A percentile compares a stretch with the other conserved stretches of the same genome.
phyloP scores from a whole-genome alignment of 2,888 invertebrate genomes.

The Caenorhabditis uteleia region DNA sequence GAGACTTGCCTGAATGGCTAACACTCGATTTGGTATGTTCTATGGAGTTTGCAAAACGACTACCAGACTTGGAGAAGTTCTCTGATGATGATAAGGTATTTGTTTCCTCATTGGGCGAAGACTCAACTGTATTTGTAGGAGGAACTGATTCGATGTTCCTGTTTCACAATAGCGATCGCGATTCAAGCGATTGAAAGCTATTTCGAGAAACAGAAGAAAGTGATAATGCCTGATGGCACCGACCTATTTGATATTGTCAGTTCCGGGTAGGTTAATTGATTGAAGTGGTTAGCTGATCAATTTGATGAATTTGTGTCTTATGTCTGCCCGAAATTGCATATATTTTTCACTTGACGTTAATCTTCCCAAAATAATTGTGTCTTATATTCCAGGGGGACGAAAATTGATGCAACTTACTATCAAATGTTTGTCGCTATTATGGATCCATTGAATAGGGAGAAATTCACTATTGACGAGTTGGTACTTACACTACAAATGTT shows the following conservation, averaged over 20 bases:
- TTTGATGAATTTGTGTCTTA: no score
- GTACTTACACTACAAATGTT: conserved; percentile 22
- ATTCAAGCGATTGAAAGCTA: conserved; percentile 36
- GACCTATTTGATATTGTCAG: conserved; percentile 13
- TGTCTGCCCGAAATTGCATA: no score
- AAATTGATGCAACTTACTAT: conserved; percentile 6
- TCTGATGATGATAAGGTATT: conserved; percentile 18
- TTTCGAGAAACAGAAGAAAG: conserved; percentile 11
- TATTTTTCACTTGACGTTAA: background rate
- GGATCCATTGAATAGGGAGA: conserved; percentile 28
- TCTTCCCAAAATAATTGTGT: background rate
- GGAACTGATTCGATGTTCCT: conserved; percentile 22
- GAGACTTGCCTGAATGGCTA: conserved; percentile 32
- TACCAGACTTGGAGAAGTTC: conserved; percentile 25
- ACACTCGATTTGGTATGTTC: conserved; percentile 27
- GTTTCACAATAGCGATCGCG: conserved; percentile 26
- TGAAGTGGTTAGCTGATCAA: no score
- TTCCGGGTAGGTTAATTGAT: conserved; percentile 13
- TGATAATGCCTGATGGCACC: conserved; percentile 35
- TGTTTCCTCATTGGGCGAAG: background rate
- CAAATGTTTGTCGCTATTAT: conserved; percentile 33
- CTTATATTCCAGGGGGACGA: conserved; percentile 4
- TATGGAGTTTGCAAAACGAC: conserved; percentile 19
- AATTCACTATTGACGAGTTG: conserved; percentile 31
- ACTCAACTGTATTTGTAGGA: conserved; percentile 17